Conservation (phyloP, 2,888 invertebrate genomes). For the Drepanosiphum platanoidis region DNA sequence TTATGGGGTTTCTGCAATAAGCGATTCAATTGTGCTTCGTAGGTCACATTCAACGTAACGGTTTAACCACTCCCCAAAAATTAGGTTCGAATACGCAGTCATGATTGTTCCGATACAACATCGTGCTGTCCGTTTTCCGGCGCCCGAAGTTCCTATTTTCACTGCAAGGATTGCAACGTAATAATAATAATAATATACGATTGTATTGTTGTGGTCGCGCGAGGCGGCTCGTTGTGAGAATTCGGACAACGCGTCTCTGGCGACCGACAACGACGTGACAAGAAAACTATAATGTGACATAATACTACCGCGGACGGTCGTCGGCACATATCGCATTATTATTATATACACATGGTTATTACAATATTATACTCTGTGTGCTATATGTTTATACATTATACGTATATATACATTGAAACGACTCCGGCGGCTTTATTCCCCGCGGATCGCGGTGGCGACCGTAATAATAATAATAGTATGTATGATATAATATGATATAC, state of each 20-base stretch:
- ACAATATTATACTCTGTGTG: background rate
- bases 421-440: slow-evolving; percentile 39
- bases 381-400: no score
- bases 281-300: slow-evolving; percentile 27
- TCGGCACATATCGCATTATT: slow-evolving; percentile 6
- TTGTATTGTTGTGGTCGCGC: no score
- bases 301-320: no score
- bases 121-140: background rate
- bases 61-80: no score
- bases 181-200: no score
- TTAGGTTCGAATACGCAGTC: no score
- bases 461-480: no score
- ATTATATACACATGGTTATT: slow-evolving; percentile 3
- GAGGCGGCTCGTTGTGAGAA: slow-evolving; percentile 37
- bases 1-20: no score
- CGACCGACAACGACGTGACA: background rate
- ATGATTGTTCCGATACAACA: no score
- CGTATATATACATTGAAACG: no score
- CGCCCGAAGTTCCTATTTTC: background rate
- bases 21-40: no score
- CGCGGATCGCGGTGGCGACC: slow-evolving; percentile 1
- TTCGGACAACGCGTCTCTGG: slow-evolving; percentile 19
- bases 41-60: no score
- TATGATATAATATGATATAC: slow-evolving; percentile 48
- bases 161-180: background rate